A percentile compares a stretch with the other conserved stretches of the same genome.
These are phyloP conservation scores for Numida meleagris DNA, from an alignment of 2,113 vertebrate species.

Conservation along the genomic window DNA sequence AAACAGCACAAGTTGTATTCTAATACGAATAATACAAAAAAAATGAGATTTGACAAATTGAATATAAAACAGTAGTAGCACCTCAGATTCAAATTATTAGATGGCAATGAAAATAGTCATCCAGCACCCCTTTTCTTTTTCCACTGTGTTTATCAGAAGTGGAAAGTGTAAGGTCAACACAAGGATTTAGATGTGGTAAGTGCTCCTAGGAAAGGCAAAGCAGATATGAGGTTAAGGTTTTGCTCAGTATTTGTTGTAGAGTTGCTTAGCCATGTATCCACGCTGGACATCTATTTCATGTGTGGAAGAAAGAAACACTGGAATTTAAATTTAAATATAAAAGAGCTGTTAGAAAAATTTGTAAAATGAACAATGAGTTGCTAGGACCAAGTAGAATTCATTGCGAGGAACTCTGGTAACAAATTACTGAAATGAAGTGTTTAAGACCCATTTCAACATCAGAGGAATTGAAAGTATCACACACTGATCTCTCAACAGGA, in stretches of 20 bases:
- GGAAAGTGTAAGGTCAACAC: not conserved
- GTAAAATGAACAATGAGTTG: not conserved
- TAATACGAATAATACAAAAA: not conserved
- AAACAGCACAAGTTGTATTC: not conserved
- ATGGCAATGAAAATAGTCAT: not conserved
- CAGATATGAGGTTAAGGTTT: not conserved
- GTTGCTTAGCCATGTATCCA: not conserved
- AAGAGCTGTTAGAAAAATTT: not conserved
- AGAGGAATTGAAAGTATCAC: not conserved
- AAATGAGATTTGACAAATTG: not conserved
- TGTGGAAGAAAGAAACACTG: not conserved
- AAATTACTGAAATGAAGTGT: not conserved
- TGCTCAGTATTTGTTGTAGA: not conserved
- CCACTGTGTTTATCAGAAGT: not conserved
- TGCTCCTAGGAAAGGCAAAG: not conserved
- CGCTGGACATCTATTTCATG: not conserved
- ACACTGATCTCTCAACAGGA: not conserved
- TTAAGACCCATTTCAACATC: not conserved
- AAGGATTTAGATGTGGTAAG: not conserved
- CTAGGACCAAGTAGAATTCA: not conserved
- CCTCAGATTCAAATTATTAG: not conserved
- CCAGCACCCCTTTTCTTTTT: no score
- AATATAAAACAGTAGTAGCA: not conserved
- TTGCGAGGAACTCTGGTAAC: not conserved
- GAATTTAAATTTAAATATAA: not conserved